Conservation (phyloP, 53 echinoderm and acorn worm genomes). For the Astropecten irregularis region DNA sequence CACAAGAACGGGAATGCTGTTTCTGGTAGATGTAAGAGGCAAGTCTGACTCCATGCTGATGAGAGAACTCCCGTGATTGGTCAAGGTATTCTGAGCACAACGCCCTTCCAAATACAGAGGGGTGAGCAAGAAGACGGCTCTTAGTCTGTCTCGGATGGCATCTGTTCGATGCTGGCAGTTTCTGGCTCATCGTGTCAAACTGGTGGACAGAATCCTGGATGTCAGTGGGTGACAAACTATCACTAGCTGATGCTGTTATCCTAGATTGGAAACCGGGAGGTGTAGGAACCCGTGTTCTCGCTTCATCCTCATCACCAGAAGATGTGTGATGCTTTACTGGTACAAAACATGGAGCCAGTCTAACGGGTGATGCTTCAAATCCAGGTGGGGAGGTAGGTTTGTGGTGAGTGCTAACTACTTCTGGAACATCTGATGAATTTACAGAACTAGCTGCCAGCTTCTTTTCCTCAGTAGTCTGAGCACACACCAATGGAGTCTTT, state of each 20-base stretch:
- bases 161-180: background rate
- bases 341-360: slow-evolving; percentile 36
- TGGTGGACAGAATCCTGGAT: background rate
- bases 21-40: slow-evolving; percentile 13
- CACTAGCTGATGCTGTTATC: background rate
- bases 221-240: background rate
- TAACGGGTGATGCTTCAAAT: background rate
- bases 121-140: slow-evolving; percentile 16
- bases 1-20: background rate
- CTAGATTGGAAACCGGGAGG: slow-evolving; percentile 56
- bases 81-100: slow-evolving; percentile 30
- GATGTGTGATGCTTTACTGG: background rate
- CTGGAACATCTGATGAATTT: background rate
- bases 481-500: background rate
- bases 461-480: too few species aligned
- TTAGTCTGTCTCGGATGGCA: background rate
- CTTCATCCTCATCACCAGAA: background rate
- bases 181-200: background rate
- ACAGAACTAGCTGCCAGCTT: background rate
- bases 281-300: background rate
- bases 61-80: slow-evolving; percentile 16
- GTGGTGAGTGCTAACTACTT: too few species aligned
- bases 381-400: background rate
- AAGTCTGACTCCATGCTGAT: slow-evolving; percentile 1
- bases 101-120: slow-evolving; percentile 51